Percentiles rank a stretch among this genome's conserved stretches.
These are phyloP conservation scores for Homalodisca vitripennis DNA, from an alignment of 1,140 invertebrate genomes.

Conservation along the genomic window DNA sequence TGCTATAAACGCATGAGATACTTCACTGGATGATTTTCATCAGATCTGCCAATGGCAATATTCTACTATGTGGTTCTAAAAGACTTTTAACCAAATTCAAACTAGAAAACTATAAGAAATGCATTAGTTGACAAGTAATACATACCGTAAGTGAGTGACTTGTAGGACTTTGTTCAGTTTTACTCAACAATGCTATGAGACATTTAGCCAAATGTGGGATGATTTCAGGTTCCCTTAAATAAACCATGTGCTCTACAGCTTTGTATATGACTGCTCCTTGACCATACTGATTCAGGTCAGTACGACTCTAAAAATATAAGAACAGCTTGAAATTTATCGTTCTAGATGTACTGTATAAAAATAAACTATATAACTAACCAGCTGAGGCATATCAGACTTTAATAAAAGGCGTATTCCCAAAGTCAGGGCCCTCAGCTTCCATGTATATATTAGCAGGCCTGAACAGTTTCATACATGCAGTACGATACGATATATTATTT, in stretches of 20 bases:
- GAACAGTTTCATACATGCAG: too few relatives aligned
- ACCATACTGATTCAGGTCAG: slow-evolving; percentile 2
- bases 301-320: slow-evolving; percentile 13
- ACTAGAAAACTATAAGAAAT: not conserved
- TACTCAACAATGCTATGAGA: slow-evolving; percentile 3
- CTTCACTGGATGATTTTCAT: not conserved
- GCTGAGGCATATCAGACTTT: too few relatives aligned
- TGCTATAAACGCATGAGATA: not conserved
- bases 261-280: slow-evolving; percentile 7
- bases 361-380: too few relatives aligned
- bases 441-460: too few relatives aligned
- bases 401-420: too few relatives aligned
- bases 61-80: too few relatives aligned
- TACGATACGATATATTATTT: too few relatives aligned
- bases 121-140: not conserved
- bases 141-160: not conserved
- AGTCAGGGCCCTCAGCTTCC: too few relatives aligned
- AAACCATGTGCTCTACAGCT: slow-evolving; percentile 2
- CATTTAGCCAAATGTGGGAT: slow-evolving; percentile 1
- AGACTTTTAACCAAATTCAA: too few relatives aligned
- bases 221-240: slow-evolving; percentile 12
- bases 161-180: not conserved
- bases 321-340: too few relatives aligned
- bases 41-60: not conserved
- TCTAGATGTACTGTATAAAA: too few relatives aligned